Evolutionary conservation across 64 coral and sea anemone genomes (phyloP).

Genomic region (Dendrophyllia cribrosa): DNA sequence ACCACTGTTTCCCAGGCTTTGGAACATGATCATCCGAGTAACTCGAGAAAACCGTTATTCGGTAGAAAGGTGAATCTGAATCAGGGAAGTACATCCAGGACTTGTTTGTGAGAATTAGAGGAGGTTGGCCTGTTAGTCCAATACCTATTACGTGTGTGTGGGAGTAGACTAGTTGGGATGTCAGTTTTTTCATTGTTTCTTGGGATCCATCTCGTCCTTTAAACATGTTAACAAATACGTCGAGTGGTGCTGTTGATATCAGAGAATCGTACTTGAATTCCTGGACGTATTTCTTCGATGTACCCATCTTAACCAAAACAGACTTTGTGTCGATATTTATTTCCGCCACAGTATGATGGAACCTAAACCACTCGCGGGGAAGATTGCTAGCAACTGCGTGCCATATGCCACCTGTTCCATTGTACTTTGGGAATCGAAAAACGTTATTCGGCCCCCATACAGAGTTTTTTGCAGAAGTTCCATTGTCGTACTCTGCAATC

Average conservation of each 20-base stretch:
- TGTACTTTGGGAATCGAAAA: slow-evolving; percentile 76
- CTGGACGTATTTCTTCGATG: background rate
- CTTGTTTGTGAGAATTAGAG: slow-evolving; percentile 44
- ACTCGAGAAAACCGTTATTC: slow-evolving; percentile 80
- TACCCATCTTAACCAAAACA: slow-evolving; percentile 22
- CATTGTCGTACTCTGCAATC: slow-evolving; percentile 25
- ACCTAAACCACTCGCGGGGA: slow-evolving; percentile 71
- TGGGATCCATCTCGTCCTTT: background rate
- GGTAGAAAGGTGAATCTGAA: slow-evolving; percentile 81
- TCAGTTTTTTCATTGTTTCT: slow-evolving; percentile 10
- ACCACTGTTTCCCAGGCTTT: slow-evolving; percentile 67
- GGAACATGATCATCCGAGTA: slow-evolving; percentile 77
- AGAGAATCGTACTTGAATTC: slow-evolving; percentile 33
- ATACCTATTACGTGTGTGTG: slow-evolving; percentile 75
- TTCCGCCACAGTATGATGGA: slow-evolving; percentile 48
- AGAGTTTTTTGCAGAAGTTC: background rate
- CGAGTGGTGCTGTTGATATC: slow-evolving; percentile 69
- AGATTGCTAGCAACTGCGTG: slow-evolving; percentile 50
- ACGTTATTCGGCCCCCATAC: slow-evolving; percentile 78
- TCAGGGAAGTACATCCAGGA: slow-evolving; percentile 90
- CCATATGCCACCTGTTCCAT: slow-evolving; percentile 84
- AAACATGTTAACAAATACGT: slow-evolving; percentile 66
- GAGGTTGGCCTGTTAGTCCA: slow-evolving; percentile 68
- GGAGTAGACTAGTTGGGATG: slow-evolving; percentile 40
- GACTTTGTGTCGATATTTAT: slow-evolving; percentile 49